phyloP scores from a whole-genome alignment of 2,797 vertebrate species.

The Takifugu ocellatus region DNA sequence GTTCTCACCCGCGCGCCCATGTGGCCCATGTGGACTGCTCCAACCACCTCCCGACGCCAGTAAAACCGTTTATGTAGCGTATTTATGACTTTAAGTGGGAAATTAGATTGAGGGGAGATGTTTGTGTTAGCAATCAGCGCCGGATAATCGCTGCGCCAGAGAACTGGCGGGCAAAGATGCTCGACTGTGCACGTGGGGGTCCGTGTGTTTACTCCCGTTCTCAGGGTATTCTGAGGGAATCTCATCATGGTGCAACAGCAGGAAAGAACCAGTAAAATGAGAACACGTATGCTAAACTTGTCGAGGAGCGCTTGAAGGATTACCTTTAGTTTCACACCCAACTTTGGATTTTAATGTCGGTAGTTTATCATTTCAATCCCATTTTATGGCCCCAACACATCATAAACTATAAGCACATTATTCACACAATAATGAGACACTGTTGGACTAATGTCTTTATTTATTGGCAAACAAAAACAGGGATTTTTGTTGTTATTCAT shows the following conservation, averaged over 20 bases:
- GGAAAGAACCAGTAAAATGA: constrained; percentile 22
- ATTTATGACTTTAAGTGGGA: constrained; percentile 2
- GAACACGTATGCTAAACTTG: constrained; percentile 13
- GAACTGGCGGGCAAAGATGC: constrained; percentile 27
- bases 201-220: constrained; percentile 32
- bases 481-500: not conserved
- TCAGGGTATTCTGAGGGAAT: constrained; percentile 32
- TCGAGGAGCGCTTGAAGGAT: constrained; percentile 1
- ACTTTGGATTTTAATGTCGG: no score
- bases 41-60: no score
- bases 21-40: no score
- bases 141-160: constrained; percentile 26
- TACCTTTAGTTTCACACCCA: no score
- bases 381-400: no score
- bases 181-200: constrained; percentile 9
- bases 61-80: constrained; percentile 1
- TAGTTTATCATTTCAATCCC: not conserved
- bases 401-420: not conserved
- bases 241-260: constrained; percentile 17
- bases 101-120: constrained; percentile 1
- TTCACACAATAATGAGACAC: constrained; percentile 8
- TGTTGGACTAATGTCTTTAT: constrained; percentile 10
- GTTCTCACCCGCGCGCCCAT: no score
- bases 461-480: not conserved
- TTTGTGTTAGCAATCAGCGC: constrained; percentile 13